A percentile compares a stretch with the other conserved stretches of the same genome.
These are phyloP conservation scores for Nannoperca obscura DNA, from an alignment of 2,797 vertebrate species.

Conservation along the genomic window DNA sequence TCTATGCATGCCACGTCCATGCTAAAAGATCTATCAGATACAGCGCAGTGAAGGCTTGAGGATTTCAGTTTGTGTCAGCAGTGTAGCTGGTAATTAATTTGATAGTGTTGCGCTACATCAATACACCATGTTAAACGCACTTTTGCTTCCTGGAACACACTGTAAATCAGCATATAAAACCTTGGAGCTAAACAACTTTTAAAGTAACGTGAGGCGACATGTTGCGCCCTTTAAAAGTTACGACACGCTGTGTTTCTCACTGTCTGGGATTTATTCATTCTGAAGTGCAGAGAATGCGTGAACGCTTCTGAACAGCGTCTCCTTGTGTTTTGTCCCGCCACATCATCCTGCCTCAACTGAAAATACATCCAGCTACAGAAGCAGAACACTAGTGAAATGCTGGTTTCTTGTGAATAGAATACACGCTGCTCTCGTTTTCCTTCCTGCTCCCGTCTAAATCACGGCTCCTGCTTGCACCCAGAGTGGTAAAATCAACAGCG, in stretches of 20 bases:
- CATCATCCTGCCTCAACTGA: constrained; percentile 22
- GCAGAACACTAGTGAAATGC: constrained; percentile 12
- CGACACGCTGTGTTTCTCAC: constrained; percentile 24
- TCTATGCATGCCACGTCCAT: constrained; percentile 29
- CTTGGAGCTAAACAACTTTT: constrained; percentile 23
- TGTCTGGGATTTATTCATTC: constrained; percentile 42
- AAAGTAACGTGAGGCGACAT: constrained; percentile 13
- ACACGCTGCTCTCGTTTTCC: not conserved
- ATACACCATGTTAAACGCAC: not conserved
- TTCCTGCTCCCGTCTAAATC: constrained; percentile 19
- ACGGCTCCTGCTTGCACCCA: constrained; percentile 14
- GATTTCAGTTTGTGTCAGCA: constrained; percentile 45
- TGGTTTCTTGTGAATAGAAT: constrained; percentile 24
- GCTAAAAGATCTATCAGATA: constrained; percentile 37
- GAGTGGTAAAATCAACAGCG: constrained; percentile 49
- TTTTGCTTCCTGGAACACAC: not conserved
- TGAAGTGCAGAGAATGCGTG: constrained; percentile 43
- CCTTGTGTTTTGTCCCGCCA: constrained; percentile 42
- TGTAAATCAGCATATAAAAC: constrained; percentile 1
- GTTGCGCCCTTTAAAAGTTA: constrained; percentile 17
- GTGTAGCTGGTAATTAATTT: constrained; percentile 24
- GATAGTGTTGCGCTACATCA: constrained; percentile 3
- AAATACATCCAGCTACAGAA: constrained; percentile 38
- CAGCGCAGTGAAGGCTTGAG: not conserved
- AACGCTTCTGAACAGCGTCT: constrained; percentile 45